Conservation (phyloP, 1,140 invertebrate species). For the Branchinecta lynchi region DNA sequence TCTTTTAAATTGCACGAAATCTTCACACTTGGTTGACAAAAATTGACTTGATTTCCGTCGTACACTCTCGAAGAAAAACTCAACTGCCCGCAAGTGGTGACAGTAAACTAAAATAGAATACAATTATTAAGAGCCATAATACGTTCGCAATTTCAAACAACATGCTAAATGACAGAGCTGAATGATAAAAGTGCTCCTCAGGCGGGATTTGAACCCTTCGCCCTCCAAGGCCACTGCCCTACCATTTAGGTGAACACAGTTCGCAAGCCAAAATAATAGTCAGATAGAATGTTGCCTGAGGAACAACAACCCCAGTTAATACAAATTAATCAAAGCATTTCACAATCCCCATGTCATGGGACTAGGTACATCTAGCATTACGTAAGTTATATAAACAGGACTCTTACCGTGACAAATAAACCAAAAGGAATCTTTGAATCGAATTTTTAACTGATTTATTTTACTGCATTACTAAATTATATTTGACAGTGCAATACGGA, state of each 20-base stretch:
- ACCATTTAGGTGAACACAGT: background rate
- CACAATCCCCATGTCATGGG: too few species aligned
- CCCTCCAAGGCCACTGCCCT: background rate
- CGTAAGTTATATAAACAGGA: too few species aligned
- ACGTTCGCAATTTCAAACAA: background rate
- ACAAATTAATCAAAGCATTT: too few species aligned
- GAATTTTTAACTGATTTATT: too few species aligned
- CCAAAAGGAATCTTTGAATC: too few species aligned
- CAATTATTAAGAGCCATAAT: background rate
- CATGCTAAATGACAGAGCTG: background rate
- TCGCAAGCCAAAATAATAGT: background rate
- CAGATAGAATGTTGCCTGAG: background rate
- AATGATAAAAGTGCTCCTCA: background rate
- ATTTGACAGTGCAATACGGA: too few species aligned
- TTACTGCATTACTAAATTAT: too few species aligned
- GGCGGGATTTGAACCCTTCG: background rate
- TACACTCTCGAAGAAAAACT: background rate
- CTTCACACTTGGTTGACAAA: background rate
- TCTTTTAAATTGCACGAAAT: background rate
- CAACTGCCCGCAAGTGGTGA: background rate
- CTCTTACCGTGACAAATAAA: too few species aligned
- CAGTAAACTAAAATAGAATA: slow-evolving; percentile 10
- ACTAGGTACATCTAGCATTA: too few species aligned
- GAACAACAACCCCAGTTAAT: too few species aligned
- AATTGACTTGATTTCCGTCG: background rate